Evolutionary conservation across 2,888 invertebrate species (phyloP).

Genomic region (Cerastoderma edule): DNA sequence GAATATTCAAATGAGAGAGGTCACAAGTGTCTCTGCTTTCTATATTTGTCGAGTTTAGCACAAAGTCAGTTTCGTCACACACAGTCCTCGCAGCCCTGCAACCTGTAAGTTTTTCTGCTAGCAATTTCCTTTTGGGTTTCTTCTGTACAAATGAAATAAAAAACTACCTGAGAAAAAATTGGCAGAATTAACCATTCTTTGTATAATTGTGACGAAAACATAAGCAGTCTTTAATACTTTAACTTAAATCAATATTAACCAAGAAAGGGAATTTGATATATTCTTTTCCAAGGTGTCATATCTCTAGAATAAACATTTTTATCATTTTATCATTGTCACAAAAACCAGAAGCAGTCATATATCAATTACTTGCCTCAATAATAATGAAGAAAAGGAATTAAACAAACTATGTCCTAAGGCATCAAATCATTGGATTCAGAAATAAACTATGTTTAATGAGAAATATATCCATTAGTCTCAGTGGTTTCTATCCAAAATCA

Average conservation of each 20-base stretch:
- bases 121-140: constrained; percentile 34
- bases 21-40: constrained; percentile 39
- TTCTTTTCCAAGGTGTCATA: not conserved
- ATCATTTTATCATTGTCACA: too few relatives aligned
- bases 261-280: not conserved
- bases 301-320: too few relatives aligned
- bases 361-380: too few relatives aligned
- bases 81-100: constrained; percentile 23
- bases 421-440: too few relatives aligned
- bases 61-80: constrained; percentile 24
- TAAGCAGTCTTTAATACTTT: not conserved
- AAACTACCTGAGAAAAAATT: not conserved
- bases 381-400: too few relatives aligned
- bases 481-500: too few relatives aligned
- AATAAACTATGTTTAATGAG: too few relatives aligned
- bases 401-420: too few relatives aligned
- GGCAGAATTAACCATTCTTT: not conserved
- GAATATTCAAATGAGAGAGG: constrained; percentile 5
- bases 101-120: constrained; percentile 37
- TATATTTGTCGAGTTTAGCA: constrained; percentile 33
- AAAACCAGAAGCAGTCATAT: too few relatives aligned
- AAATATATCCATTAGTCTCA: too few relatives aligned
- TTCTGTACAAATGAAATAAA: constrained; percentile 34
- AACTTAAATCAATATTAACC: not conserved
- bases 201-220: not conserved